Evolutionary conservation across 2,113 vertebrate species (phyloP).

Genomic region (Gallinago paraguaiae): DNA sequence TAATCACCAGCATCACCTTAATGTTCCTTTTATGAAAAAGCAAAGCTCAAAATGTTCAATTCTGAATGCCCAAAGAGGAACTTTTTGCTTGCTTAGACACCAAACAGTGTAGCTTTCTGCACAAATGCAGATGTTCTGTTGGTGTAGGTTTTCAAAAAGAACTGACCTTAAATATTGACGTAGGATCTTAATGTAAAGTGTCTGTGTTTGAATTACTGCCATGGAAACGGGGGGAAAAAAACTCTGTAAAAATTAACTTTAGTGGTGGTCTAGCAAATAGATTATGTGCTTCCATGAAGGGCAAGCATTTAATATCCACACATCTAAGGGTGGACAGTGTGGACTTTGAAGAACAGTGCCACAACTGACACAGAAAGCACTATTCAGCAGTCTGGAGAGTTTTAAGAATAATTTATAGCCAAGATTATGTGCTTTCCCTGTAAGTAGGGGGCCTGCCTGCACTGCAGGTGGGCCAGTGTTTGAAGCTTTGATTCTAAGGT

Average conservation of each 20-base stretch:
- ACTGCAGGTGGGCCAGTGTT: not conserved
- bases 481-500: not conserved
- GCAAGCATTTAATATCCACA: not conserved
- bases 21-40: not conserved
- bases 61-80: not conserved
- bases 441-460: not conserved
- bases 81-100: not conserved
- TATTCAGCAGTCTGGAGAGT: not conserved
- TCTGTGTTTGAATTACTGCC: not conserved
- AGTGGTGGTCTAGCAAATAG: not conserved
- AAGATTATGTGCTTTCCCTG: not conserved
- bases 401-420: not conserved
- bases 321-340: not conserved
- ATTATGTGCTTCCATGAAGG: not conserved
- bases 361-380: not conserved
- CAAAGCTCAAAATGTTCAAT: not conserved
- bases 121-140: not conserved
- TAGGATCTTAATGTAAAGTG: not conserved
- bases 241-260: not conserved
- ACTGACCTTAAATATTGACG: not conserved
- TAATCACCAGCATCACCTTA: not conserved
- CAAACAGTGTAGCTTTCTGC: not conserved
- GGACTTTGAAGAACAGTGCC: not conserved
- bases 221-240: not conserved
- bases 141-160: not conserved